phyloP scores from a whole-genome alignment of 2,113 vertebrate species.

The Sarotherodon lohbergeri region DNA sequence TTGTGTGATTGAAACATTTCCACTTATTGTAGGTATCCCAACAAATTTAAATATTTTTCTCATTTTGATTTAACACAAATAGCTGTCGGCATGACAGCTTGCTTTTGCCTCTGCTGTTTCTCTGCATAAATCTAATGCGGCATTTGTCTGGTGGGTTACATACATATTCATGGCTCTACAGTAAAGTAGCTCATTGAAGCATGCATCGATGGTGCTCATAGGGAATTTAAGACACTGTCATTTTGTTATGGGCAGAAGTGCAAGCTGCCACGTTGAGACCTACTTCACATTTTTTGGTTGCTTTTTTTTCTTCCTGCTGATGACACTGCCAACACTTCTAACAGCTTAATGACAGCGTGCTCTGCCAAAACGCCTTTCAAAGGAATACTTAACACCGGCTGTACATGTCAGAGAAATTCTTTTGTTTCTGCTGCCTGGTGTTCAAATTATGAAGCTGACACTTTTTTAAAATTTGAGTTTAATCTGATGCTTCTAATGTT shows the following conservation, averaged over 20 bases:
- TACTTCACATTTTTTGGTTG: conserved; percentile 1
- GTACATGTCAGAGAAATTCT: not conserved
- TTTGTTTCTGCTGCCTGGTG: not conserved
- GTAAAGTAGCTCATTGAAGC: not conserved
- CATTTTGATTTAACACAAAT: not conserved
- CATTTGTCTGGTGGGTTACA: not conserved
- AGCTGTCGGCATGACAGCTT: not conserved
- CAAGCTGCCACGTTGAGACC: conserved; percentile 14
- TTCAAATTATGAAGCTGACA: not conserved
- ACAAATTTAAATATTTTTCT: not conserved
- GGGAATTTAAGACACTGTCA: conserved; percentile 24
- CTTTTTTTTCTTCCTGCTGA: not conserved
- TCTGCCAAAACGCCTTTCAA: not conserved
- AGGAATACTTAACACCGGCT: not conserved
- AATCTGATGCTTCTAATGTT: not conserved
- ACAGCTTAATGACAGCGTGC: conserved; percentile 22
- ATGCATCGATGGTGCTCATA: not conserved
- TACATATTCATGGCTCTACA: conserved; percentile 1
- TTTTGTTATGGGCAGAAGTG: conserved; percentile 2
- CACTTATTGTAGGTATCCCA: not conserved
- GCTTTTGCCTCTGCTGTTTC: not conserved
- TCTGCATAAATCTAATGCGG: not conserved
- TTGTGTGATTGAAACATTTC: not conserved
- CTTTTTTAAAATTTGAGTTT: not conserved
- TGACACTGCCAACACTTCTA: conserved; percentile 19